These are phyloP conservation scores for Cyanistes caeruleus DNA, from an alignment of 2,113 vertebrate genomes.

Conservation along the genomic window DNA sequence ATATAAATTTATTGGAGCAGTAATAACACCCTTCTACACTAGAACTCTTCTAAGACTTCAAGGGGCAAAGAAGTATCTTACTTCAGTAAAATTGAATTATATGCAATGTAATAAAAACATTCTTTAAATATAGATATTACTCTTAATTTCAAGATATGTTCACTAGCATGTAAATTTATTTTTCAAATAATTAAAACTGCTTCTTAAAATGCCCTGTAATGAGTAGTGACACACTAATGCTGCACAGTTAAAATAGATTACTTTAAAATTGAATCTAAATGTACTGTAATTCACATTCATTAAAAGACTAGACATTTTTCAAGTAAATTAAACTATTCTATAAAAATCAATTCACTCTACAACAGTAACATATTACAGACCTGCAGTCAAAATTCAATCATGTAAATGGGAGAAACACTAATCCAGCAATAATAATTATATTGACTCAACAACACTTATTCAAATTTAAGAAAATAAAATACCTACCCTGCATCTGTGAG, in stretches of 20 bases:
- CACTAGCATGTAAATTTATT: not conserved
- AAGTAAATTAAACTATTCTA: slow-evolving; percentile 39
- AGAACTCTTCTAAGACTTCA: not conserved
- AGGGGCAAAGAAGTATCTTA: not conserved
- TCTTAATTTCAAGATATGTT: slow-evolving; percentile 15
- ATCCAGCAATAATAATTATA: not conserved
- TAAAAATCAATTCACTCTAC: slow-evolving; percentile 39
- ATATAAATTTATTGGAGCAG: not conserved
- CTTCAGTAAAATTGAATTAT: not conserved
- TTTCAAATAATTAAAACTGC: slow-evolving; percentile 60
- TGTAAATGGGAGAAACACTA: not conserved
- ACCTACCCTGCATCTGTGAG: not conserved
- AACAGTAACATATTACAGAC: not conserved
- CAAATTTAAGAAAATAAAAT: not conserved
- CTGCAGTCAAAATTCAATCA: not conserved
- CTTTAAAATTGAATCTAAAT: slow-evolving; percentile 57
- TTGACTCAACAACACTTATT: not conserved
- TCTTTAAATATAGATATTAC: not conserved
- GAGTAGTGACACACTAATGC: not conserved
- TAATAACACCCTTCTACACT: not conserved
- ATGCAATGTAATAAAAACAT: not conserved
- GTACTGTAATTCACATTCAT: slow-evolving; percentile 48
- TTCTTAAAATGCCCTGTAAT: slow-evolving; percentile 46
- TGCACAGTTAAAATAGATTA: slow-evolving; percentile 19
- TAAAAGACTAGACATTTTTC: slow-evolving; percentile 44